A percentile compares a stretch with the other conserved stretches of the same genome.
Evolutionary conservation across 2,888 invertebrate genomes (phyloP).

Genomic region (Unio delphinus): DNA sequence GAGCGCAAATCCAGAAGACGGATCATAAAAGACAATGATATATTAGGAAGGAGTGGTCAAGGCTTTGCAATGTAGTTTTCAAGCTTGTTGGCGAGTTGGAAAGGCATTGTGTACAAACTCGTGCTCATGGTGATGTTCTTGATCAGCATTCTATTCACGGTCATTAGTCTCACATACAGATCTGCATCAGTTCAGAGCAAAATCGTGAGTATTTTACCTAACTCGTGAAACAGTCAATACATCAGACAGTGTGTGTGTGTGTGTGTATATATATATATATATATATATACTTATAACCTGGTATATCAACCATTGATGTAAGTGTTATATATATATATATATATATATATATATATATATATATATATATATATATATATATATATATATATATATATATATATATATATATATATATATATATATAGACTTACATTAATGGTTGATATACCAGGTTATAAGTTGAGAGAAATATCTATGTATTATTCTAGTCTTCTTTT

Average conservation of each 20-base stretch:
- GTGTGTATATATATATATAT: no score
- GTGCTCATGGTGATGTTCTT: slow-evolving; percentile 90
- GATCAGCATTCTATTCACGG: slow-evolving; percentile 85
- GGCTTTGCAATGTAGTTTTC: slow-evolving; percentile 55
- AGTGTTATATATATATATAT: no score
- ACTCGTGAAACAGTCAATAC: neutral
- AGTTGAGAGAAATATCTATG: no score
- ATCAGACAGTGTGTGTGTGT: no score
- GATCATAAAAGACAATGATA: slow-evolving; percentile 53
- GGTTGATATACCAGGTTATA: no score
- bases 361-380: neutral
- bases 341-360: no score
- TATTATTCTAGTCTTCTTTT: no score
- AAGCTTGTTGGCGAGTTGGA: slow-evolving; percentile 81
- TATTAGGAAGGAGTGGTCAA: slow-evolving; percentile 60
- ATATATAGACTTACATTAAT: neutral
- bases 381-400: no score
- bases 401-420: no score
- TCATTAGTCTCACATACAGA: slow-evolving; percentile 85
- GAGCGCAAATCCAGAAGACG: no score
- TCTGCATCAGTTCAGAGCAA: slow-evolving; percentile 79
- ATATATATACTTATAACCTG: no score
- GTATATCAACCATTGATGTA: no score
- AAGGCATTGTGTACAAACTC: slow-evolving; percentile 94
- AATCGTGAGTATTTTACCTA: slow-evolving; percentile 76